Base-by-base conservation (phyloP, 2,888 invertebrate species). In the Zele albiditarsus region DNA sequence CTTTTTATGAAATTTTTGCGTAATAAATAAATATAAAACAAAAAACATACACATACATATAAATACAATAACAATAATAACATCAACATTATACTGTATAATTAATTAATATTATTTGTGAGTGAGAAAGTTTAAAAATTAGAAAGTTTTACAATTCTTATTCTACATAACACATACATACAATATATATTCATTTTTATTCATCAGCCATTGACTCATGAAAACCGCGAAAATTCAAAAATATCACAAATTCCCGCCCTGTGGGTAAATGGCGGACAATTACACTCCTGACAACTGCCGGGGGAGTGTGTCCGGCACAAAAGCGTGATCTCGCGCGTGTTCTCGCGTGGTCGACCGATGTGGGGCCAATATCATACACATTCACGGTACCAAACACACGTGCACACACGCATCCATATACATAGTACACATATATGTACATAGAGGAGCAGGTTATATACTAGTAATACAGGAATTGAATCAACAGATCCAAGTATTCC, bases 251-350 rank as follows among this genome's bases (percentile, higher is more conserved):
- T 38, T 42, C 12, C 12, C 10, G 42, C n/a, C 16, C 3, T 53
- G 53, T 53, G 53, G 53, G 53, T 20, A 53, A 53, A 20, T 20
- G n/a, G n/a, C n/a, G 53, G 20, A 53, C n/a, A 6, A 8, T 53
- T 60, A 60, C 60, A 33, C 20, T 70, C 58, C 70, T 70, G 70
- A 14, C 70, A 27, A 70, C 38, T 33, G n/a, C 62, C 28, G 27
- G 71, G 42, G 68, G 67, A 68, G 31, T 46, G 49, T 58, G 70
- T 70, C 70, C 70, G 57, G 70, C 71, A 62, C n/a, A 71, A 71
- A 62, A 71, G 71, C 60, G 28, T 60, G 62, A 71, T 71, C 62
- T 60, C 60, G 71, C 71, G 68, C 57, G 68, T 49, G 33, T 69
- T 27, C 42, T 70, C 70, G 70, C 70, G 62, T 62, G 62, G 71